phyloP scores from a whole-genome alignment of 2,888 invertebrate species.

The Limnephilus rhombicus region DNA sequence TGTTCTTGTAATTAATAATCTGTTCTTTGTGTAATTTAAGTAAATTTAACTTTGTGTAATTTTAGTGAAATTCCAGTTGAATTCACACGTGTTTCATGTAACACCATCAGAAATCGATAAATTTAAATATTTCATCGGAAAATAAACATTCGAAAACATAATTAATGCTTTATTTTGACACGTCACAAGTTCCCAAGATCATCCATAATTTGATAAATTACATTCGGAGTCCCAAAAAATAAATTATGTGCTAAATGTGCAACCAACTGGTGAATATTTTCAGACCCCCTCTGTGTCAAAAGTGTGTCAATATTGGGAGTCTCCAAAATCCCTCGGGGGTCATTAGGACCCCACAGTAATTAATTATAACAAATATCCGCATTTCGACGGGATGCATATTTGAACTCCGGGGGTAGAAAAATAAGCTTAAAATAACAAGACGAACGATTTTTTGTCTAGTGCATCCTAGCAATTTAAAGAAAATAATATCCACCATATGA shows the following conservation, averaged over 20 bases:
- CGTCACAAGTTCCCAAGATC: not conserved
- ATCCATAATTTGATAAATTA: constrained; percentile 8
- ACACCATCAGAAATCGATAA: not conserved
- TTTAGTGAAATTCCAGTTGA: not conserved
- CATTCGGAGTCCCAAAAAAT: not conserved
- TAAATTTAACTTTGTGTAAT: not conserved
- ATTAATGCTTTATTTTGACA: constrained; percentile 30
- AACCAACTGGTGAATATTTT: not conserved
- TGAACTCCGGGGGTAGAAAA: not conserved
- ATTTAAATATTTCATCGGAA: not conserved
- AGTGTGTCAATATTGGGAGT: constrained; percentile 5
- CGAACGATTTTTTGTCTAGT: not conserved
- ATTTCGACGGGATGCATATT: not conserved
- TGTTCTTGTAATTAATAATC: no score
- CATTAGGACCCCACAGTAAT: constrained; percentile 16
- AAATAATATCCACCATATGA: no score
- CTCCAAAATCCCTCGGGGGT: constrained; percentile 5
- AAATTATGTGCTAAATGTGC: not conserved
- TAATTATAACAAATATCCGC: not conserved
- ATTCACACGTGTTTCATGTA: not conserved
- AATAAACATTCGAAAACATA: not conserved
- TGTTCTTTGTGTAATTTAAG: no score
- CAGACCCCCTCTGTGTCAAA: not conserved
- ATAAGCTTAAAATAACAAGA: not conserved
- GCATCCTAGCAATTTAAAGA: no score